Conservation (phyloP, 2,113 vertebrate genomes). For the Burhinus oedicnemus region DNA sequence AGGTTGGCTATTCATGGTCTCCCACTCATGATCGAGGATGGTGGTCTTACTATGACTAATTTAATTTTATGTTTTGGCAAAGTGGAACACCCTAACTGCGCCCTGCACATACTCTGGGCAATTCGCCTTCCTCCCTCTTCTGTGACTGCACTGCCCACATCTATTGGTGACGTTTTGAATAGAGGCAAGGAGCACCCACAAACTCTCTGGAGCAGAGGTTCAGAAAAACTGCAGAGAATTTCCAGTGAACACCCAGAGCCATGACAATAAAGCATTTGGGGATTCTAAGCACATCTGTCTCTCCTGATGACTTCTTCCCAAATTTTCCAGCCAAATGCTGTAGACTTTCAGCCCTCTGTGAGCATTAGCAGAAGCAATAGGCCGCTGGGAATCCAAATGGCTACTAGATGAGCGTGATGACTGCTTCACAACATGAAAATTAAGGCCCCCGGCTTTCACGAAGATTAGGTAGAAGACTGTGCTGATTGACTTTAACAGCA, state of each 20-base stretch:
- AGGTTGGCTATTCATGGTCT: neutral
- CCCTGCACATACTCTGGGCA: neutral
- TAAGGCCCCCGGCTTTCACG: neutral
- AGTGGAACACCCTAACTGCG: neutral
- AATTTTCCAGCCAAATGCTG: neutral
- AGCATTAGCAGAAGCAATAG: neutral
- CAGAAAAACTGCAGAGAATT: neutral
- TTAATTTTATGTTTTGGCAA: neutral
- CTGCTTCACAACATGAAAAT: neutral
- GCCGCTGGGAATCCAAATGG: neutral
- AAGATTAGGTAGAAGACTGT: neutral
- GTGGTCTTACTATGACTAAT: neutral
- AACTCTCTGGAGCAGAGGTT: neutral
- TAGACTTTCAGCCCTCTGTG: neutral
- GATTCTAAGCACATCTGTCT: neutral
- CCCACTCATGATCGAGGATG: neutral
- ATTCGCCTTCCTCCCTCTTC: neutral
- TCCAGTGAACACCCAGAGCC: neutral
- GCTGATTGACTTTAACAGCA: neutral
- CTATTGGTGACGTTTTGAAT: neutral
- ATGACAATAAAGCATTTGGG: neutral
- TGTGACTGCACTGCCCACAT: rapidly evolving
- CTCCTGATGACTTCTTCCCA: neutral
- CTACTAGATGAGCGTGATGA: neutral
- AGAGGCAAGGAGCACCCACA: neutral